These are phyloP conservation scores for Rhodeus uyekii DNA, from an alignment of 2,797 vertebrate species.

Conservation along the genomic window DNA sequence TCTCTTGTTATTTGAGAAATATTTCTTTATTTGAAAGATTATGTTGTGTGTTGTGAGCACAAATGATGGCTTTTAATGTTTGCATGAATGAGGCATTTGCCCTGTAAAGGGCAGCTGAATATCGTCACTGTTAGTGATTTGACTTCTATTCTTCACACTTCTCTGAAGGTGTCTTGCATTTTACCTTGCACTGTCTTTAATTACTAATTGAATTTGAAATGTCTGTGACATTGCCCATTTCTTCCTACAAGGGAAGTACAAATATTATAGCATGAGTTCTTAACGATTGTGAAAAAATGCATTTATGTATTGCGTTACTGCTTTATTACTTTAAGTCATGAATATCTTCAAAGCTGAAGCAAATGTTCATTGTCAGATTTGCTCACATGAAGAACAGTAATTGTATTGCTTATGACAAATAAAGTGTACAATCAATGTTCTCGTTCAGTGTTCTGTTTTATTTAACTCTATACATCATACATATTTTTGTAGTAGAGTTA, in stretches of 20 bases:
- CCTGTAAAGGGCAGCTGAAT: slow-evolving; percentile 12
- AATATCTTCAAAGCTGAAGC: not conserved
- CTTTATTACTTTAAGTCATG: not conserved
- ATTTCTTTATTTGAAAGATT: slow-evolving; percentile 39
- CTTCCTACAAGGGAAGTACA: not conserved
- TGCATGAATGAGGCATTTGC: slow-evolving; percentile 3
- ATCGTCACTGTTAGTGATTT: slow-evolving; percentile 1
- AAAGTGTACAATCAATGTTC: slow-evolving; percentile 35
- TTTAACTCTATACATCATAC: not conserved
- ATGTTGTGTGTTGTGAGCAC: not conserved
- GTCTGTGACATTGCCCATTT: slow-evolving; percentile 15
- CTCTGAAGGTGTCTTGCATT: slow-evolving; percentile 8
- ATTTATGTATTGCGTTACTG: not conserved
- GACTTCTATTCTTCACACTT: not conserved
- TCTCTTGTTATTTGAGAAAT: slow-evolving; percentile 57
- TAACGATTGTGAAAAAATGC: not conserved
- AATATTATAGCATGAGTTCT: not conserved
- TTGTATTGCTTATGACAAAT: slow-evolving; percentile 24
- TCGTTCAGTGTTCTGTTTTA: not conserved
- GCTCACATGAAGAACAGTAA: not conserved
- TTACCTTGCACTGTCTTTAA: not conserved
- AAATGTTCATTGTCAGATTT: not conserved
- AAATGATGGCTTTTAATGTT: slow-evolving; percentile 30
- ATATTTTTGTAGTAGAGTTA: not conserved
- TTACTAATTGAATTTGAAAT: slow-evolving; percentile 3